Evolutionary conservation across 2,797 vertebrate species (phyloP), one percentile per base, ranked within the genome.

Genomic region (Rhinella marina): DNA sequence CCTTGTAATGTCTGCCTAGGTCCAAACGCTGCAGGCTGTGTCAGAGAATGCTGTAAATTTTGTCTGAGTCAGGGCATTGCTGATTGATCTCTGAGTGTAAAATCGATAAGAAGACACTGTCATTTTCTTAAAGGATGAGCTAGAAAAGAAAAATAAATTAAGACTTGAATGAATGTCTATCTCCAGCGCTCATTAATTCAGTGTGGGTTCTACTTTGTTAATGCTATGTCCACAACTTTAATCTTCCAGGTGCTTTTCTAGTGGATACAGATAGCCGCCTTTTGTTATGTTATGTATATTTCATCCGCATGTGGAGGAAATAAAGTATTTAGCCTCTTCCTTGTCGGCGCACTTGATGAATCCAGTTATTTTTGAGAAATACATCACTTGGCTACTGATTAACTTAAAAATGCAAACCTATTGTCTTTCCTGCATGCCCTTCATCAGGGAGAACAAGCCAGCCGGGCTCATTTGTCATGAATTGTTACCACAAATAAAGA

Each of bases 91-190:
- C 96, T 95, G 96, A 97, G 96, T 96, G 97, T 98, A 97, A 97
- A 98, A 99, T 99, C 97, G 94, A 99, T 99, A 98, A 97, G 96
- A 95, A 96, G 97, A 97, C 96, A 95, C 97, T 98, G 97, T 99
- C 98, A 99, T 99, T 98, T 99, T 97, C 97, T 97, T 98, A 98
- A 99, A 97, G 96, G 96, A 98, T 98, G 97, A 97, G 96, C 95
- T 94, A 94, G 96, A 96, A 95, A 96, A 96, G 95, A 95, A 96
- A 98, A 98, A 98, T 99, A 97, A 98, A 99, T 98, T 94, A 98
- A 97, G 98, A 97, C 97, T 98, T 96, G 92, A 95, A 95, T 94
- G 96, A 95, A 96, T 96, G 94, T 96, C 95, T 95, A 95, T 95
- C 96, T 95, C 93, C 95, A 93, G 92, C 87, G 88, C 94, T 96